Percentiles rank a stretch among this genome's conserved stretches.
These are phyloP conservation scores for Oenanthe oenanthe DNA, from an alignment of 2,113 vertebrate species.

Conservation along the genomic window DNA sequence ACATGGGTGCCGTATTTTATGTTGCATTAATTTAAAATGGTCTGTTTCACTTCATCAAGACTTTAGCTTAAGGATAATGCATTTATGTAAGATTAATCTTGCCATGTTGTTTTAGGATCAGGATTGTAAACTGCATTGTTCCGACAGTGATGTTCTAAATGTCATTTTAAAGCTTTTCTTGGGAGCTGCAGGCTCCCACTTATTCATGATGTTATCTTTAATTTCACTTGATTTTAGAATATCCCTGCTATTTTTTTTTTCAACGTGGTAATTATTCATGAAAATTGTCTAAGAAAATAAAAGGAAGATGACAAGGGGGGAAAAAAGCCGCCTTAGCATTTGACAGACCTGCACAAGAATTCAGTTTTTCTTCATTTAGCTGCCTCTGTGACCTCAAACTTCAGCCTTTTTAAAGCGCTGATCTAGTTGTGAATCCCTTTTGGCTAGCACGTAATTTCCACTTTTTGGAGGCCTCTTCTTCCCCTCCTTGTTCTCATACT, in stretches of 20 bases:
- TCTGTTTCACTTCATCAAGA: constrained; percentile 61
- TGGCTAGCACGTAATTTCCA: not conserved
- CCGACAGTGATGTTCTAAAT: constrained; percentile 47
- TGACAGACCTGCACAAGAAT: not conserved
- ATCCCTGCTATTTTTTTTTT: constrained; percentile 34
- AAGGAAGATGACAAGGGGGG: not conserved
- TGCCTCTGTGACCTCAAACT: not conserved
- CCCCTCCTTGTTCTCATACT: not conserved
- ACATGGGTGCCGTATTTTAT: constrained; percentile 18
- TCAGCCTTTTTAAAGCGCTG: not conserved
- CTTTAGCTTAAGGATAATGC: constrained; percentile 72
- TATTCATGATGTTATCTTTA: constrained; percentile 53
- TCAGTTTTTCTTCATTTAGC: not conserved
- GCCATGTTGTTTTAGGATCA: constrained; percentile 63
- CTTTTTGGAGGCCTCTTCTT: not conserved
- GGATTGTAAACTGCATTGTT: constrained; percentile 57
- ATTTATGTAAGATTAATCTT: constrained; percentile 70
- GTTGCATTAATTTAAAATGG: constrained; percentile 60
- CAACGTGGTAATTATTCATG: constrained; percentile 18
- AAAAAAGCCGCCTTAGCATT: not conserved
- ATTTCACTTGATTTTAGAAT: constrained; percentile 41
- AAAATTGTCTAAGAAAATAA: constrained; percentile 7
- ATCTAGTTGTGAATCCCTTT: not conserved
- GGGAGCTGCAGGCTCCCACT: constrained; percentile 48
- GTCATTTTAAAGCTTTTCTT: constrained; percentile 51